Percentiles rank a stretch among this genome's conserved stretches.
Evolutionary conservation across 2,113 vertebrate genomes (phyloP).

Genomic region (Choloepus hoffmanni): DNA sequence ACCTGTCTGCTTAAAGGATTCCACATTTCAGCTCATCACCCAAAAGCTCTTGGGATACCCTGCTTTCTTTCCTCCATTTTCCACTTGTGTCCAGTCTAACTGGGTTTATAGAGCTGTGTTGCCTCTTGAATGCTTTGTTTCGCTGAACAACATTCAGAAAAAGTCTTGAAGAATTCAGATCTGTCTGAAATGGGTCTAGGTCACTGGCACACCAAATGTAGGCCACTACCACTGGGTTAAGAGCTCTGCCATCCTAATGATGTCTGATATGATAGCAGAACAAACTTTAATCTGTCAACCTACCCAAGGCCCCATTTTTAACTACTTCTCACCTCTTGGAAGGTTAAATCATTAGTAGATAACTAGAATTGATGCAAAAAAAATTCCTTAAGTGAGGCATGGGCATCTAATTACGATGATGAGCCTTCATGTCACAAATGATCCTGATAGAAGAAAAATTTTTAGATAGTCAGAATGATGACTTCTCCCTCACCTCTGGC

Average conservation of each 20-base stretch:
- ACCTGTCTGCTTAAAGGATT: neutral
- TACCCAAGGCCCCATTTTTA: neutral
- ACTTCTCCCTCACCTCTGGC: neutral
- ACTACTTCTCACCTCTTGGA: neutral
- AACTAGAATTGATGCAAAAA: conserved; percentile 16
- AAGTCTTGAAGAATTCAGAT: too few relatives aligned
- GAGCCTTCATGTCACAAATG: neutral
- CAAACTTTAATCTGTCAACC: neutral
- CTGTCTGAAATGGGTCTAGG: neutral
- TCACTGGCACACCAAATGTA: neutral
- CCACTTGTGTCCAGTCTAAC: neutral
- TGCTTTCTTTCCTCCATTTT: neutral
- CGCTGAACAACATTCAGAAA: neutral
- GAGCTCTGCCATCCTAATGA: neutral
- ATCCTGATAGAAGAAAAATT: neutral
- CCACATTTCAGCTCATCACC: neutral
- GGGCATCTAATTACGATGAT: neutral
- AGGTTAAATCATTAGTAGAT: neutral
- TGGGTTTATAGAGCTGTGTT: neutral
- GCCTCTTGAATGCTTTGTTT: neutral
- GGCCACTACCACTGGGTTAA: neutral
- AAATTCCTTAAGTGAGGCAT: neutral
- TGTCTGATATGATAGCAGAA: neutral
- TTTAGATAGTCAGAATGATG: neutral
- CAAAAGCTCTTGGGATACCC: neutral